phyloP scores from a whole-genome alignment of 1,140 invertebrate genomes.

The Caerostris darwini region DNA sequence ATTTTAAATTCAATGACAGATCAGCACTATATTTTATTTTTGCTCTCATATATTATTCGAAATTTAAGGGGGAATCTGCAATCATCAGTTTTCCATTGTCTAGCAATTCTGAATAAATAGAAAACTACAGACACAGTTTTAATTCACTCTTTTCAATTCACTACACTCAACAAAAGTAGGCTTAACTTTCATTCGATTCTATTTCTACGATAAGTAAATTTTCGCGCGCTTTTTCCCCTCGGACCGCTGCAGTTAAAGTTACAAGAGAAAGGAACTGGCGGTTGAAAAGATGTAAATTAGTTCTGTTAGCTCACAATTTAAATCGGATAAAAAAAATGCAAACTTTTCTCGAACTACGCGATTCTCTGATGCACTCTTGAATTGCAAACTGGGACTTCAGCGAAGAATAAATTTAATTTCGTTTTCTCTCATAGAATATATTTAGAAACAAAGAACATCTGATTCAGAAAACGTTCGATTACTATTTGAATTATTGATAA shows the following conservation, averaged over 20 bases:
- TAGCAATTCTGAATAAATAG: conserved; percentile 15
- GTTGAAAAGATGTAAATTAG: conserved; percentile 22
- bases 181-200: conserved; percentile 36
- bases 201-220: conserved; percentile 20
- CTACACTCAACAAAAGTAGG: conserved; percentile 27
- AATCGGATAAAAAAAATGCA: conserved; percentile 16
- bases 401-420: not conserved
- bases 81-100: conserved; percentile 19
- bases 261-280: not conserved
- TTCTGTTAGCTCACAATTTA: conserved; percentile 28
- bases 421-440: not conserved
- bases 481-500: too few species aligned
- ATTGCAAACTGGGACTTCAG: not conserved
- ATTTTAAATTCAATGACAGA: not conserved
- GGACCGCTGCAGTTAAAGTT: conserved; percentile 24
- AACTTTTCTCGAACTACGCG: not conserved
- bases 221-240: conserved; percentile 18
- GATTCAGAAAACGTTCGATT: too few species aligned
- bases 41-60: not conserved
- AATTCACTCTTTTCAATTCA: conserved; percentile 28
- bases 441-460: too few species aligned
- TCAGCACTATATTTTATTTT: not conserved
- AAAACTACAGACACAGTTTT: not conserved
- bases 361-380: not conserved
- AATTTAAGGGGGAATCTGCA: not conserved